Evolutionary conservation across 64 coral and sea anemone species (phyloP).

Genomic region (Porites lutea): DNA sequence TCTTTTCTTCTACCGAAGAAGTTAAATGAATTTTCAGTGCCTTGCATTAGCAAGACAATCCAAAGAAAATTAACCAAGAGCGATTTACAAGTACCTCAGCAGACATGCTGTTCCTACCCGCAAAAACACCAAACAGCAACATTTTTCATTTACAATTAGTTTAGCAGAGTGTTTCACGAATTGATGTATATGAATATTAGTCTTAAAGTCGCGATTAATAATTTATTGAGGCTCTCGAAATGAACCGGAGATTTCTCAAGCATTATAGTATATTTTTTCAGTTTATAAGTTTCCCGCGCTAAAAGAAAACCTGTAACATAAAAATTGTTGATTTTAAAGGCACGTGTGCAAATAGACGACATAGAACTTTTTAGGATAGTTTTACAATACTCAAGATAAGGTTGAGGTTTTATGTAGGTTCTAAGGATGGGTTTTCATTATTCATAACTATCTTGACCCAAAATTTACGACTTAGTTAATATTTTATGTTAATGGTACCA

Average conservation of each 20-base stretch:
- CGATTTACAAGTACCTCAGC: no score
- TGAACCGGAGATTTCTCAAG: not conserved
- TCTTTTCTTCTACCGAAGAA: not conserved
- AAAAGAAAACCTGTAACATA: not conserved
- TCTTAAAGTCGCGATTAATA: slow-evolving; percentile 12
- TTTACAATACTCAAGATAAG: not conserved
- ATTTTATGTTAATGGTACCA: slow-evolving; percentile 24
- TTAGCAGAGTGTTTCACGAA: not conserved
- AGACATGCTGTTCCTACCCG: not conserved
- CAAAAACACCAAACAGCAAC: not conserved
- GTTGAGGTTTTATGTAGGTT: not conserved
- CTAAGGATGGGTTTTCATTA: not conserved
- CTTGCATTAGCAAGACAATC: no score
- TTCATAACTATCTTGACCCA: not conserved
- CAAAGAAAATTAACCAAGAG: no score
- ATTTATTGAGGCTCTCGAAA: slow-evolving; percentile 30
- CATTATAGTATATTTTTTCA: not conserved
- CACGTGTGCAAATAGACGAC: slow-evolving; percentile 5
- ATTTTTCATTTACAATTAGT: slow-evolving; percentile 38
- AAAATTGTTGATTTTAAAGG: slow-evolving; percentile 6
- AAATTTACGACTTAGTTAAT: slow-evolving; percentile 26
- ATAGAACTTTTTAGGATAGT: not conserved
- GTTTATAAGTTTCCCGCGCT: not conserved
- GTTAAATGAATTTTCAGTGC: not conserved
- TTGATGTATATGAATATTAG: slow-evolving; percentile 29